Percentiles rank a stretch among this genome's conserved stretches.
Conservation (phyloP, 2,888 invertebrate species). For the Eupithecia abbreviata region DNA sequence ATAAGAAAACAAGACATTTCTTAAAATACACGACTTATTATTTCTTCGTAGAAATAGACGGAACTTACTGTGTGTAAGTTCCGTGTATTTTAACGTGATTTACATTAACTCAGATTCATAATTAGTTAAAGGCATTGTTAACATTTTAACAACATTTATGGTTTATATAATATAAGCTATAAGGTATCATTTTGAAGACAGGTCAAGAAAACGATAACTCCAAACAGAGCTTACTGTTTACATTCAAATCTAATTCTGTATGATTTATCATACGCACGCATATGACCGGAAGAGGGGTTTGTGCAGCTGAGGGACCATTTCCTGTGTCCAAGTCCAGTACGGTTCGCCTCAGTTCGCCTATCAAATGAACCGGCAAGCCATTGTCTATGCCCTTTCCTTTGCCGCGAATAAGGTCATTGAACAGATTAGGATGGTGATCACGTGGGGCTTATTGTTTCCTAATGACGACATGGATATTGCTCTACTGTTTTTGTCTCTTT, state of each 20-base stretch:
- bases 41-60: too few species aligned
- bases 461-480: slow-evolving; percentile 31
- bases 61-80: too few species aligned
- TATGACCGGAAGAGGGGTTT: slow-evolving; percentile 74
- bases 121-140: neutral
- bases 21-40: too few species aligned
- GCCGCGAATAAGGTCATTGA: slow-evolving; percentile 64
- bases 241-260: slow-evolving; percentile 59
- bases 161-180: too few species aligned
- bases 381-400: slow-evolving; percentile 69
- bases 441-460: slow-evolving; percentile 37
- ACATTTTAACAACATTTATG: neutral
- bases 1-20: neutral
- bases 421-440: slow-evolving; percentile 52
- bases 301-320: slow-evolving; percentile 67
- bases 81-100: too few species aligned
- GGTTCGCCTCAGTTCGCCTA: slow-evolving; percentile 55
- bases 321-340: slow-evolving; percentile 66
- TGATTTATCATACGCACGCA: slow-evolving; percentile 69
- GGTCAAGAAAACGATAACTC: slow-evolving; percentile 22
- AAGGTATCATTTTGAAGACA: neutral
- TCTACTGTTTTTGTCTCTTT: neutral
- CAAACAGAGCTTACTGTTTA: slow-evolving; percentile 46
- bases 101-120: neutral
- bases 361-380: slow-evolving; percentile 74